Evolutionary conservation across 2,888 invertebrate genomes (phyloP), one percentile per base, ranked within the genome.

Genomic region (Rhingia rostrata): DNA sequence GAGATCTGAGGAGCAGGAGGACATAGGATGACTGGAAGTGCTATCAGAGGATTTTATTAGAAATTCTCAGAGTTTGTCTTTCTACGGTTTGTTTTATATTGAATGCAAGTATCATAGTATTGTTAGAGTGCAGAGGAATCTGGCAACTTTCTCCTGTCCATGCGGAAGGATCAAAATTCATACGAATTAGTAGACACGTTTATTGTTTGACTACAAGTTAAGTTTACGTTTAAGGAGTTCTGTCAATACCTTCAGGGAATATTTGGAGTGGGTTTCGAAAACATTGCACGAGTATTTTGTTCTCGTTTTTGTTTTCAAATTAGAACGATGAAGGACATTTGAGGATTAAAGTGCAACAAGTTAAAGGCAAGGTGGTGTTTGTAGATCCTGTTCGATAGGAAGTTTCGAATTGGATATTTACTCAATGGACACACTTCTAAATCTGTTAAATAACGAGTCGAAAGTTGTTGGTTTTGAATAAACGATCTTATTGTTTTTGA

Each of bases 11-110:
- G 22, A 22, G 22, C 22, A 22, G 22, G 22, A 22, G 22, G 22
- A 22, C 4, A 30, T n/a, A 6, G 12, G 12, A 12, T 49, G 49
- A 9, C 49, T 49, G 9, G 5, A 49, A 49, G 30, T 49, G 49
- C 30, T 30, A 10, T 49, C 49, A 5, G 10, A 30, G 49, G 49
- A 49, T 49, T 49, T 49, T 49, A 49, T 49, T 49, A 49, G 49
- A 49, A 30, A 30, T 30, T 9, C 49, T 32, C 4, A 14, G 49
- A 49, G 49, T 10, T 49, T 49, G 49, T 49, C 10, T 32, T 10
- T 30, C 7, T 49, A 30, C 30, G 49, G 10, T 22, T 49, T 49
- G 9, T 41, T 41, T 41, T 9, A 9, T 41, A 41, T 41, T 41
- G 30, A 49, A 49, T 30, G 14, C 4, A 9, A 32, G 49, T 49